Base-by-base conservation (phyloP, 2,888 invertebrate genomes). In the Chloroclysta siterata region DNA sequence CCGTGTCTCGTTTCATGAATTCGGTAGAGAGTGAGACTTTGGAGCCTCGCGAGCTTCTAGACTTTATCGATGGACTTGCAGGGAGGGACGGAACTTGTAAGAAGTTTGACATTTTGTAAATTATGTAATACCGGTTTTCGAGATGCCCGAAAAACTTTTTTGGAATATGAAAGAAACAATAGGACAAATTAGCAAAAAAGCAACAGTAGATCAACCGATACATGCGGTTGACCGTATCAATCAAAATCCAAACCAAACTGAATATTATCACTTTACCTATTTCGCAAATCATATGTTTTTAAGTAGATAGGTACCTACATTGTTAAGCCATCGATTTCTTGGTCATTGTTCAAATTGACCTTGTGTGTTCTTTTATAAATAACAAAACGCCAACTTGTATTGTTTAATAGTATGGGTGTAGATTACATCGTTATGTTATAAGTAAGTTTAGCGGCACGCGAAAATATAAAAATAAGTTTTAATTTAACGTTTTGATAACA, bases 1-100 rank as follows among this genome's bases (percentile, higher is more conserved):
- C 88, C 0, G 80, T 79, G 63, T 85, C 87, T 7, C 76, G 74
- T 69, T 88, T 88, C 87, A 87, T 87, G 11, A 85, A 75, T 58
- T 88, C 88, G 0, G 81, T 83, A 0, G 79, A 76, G 6, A 82
- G 75, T n/a, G 80, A 66, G 5, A 81, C 72, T 60, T 70, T 77
- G 0, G 79, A 74, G 6, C 73, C 73, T 7, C 77, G 58, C 0
- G 77, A 65, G 53, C 68, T 72, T 5, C 68, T 69, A 2, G 70
- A 57, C 42, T 71, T 75, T 7, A 69, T 51, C 0, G 76, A 76
- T 6, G 69, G 70, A 1, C 59, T 73, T 0, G 74, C 76, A 0
- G 78, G 74, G 2, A 63, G 15, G 0, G 72, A 3, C 5, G 73
- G 70, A 7, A 75, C 70, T 17, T 71, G 58, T n/a, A 78, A 66